Evolutionary conservation across 2,797 vertebrate species (phyloP).

Genomic region (Crypturellus tataupa): DNA sequence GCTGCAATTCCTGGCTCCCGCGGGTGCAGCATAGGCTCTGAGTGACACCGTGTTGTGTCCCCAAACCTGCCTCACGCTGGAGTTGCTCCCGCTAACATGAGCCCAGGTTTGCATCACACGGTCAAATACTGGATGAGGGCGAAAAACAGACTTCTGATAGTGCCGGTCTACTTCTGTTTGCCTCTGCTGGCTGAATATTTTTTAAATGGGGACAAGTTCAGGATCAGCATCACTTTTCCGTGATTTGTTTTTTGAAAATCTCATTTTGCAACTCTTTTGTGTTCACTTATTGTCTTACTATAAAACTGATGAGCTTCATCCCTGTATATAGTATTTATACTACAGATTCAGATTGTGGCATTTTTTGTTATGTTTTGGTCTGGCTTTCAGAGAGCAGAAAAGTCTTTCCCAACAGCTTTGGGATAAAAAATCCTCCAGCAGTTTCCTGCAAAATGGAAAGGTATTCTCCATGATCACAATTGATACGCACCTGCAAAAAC

Average conservation of each 20-base stretch:
- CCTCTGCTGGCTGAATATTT: not conserved
- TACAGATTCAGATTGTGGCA: not conserved
- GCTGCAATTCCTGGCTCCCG: not conserved
- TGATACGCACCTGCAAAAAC: not conserved
- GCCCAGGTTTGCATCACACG: not conserved
- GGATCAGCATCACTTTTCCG: not conserved
- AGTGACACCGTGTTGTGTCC: not conserved
- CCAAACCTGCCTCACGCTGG: accelerated
- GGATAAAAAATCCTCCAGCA: not conserved
- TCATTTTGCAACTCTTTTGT: not conserved
- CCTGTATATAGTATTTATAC: not conserved
- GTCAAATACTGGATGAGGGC: not conserved
- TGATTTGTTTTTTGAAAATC: not conserved
- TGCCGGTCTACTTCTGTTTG: not conserved
- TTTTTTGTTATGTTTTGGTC: not conserved
- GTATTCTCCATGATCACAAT: not conserved
- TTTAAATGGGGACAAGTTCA: not conserved
- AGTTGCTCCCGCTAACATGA: accelerated
- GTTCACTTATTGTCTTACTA: not conserved
- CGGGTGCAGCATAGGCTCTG: not conserved
- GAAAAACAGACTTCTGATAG: not conserved
- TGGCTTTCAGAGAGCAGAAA: not conserved
- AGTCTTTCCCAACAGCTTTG: not conserved
- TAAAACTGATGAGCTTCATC: not conserved
- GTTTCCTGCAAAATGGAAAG: not conserved